Base-by-base conservation (phyloP, 2,888 invertebrate species). In the Tetrapedia diversipes region DNA sequence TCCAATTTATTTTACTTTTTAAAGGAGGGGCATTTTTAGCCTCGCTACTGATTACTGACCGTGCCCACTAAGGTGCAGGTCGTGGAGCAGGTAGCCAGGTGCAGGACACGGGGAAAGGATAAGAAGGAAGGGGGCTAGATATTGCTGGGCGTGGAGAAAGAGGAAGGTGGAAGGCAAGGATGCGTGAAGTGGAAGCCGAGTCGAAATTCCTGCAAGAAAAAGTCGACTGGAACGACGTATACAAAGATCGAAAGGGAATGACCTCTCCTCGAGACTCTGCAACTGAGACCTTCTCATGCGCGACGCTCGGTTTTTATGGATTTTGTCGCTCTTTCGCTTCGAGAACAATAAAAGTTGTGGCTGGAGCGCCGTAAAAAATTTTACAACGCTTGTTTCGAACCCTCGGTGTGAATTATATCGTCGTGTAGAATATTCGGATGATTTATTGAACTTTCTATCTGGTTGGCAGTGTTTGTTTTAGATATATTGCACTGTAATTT, bases 11-110 rank as follows among this genome's bases (percentile, higher is more conserved):
- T 83, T 71, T 57, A 65, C 64, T 53, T 71, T 67, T 79, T 65
- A 78, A 66, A 75, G 80, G 71, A 66, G 72, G 45, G 73, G 70
- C 53, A 66, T 70, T 84, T 81, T 78, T 78, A 80, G 78, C 66
- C 61, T 60, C 27, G 53, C 57, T 63, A 59, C 39, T 70, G 77
- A 70, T 77, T 82, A 77, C 75, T 79, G 81, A 78, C 83, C 79
- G 85, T 75, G 70, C 67, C 67, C 79, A 79, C 77, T 77, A 75
- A 77, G 56, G 51, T 56, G 79, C 79, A 74, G 76, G 79, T 82
- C 81, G 75, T 63, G 73, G 64, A 81, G 81, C 88, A 88, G 89
- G 87, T 89, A 89, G 88, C 86, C 88, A 89, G 89, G 88, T 88
- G 88, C 84, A 83, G 66, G 81, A 84, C 80, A 80, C 74, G 72